Evolutionary conservation across 2,888 invertebrate species (phyloP), one percentile per base, ranked within the genome.

Genomic region (Drosophila vallismaia): DNA sequence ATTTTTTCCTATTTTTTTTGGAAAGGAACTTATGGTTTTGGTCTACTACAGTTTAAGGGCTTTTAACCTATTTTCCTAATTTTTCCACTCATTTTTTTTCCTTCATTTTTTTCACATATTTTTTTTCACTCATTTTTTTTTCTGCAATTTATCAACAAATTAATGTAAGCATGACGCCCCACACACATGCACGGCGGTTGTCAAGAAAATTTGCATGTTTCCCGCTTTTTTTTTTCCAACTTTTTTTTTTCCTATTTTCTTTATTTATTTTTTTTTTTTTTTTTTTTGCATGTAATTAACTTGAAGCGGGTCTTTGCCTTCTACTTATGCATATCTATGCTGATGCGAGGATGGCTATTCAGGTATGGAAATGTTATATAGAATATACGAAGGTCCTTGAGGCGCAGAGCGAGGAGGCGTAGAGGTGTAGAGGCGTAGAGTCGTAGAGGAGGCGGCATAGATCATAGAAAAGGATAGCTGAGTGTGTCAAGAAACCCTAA

Each of bases 141-240:
- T 54, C 44, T 64, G 75, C 66, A 79, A 85, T 85, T 85, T 82
- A 82, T 86, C 83, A 87, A 85, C 70, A 82, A 79, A 85, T 85
- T 85, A 85, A 86, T 81, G 74, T 86, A 73, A 71, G 87, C 80
- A 74, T 63, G 75, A 78, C 71, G 69, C 78, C 79, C 72, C 50
- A 60, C 67, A 73, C 56, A 81, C 60, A 74, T 42, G 29, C 24
- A 28, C 40, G 26, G 12, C 36, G 42, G 63, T 74, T 57, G 57
- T 51, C 66, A 63, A 57, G 75, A 75, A 80, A 83, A 80, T 86
- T 80, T 77, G 84, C 80, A 80, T 84, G 72, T 77, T 62, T 31
- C 70, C 31, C 49, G n/a, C n/a, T n/a, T 62, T 57, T 72, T 62
- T 70, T 28, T 28, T 28, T 28, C 28, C 28, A 4, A 28, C 28